Base-by-base conservation (phyloP, 2,888 invertebrate species). In the Steinernema carpocapsae region DNA sequence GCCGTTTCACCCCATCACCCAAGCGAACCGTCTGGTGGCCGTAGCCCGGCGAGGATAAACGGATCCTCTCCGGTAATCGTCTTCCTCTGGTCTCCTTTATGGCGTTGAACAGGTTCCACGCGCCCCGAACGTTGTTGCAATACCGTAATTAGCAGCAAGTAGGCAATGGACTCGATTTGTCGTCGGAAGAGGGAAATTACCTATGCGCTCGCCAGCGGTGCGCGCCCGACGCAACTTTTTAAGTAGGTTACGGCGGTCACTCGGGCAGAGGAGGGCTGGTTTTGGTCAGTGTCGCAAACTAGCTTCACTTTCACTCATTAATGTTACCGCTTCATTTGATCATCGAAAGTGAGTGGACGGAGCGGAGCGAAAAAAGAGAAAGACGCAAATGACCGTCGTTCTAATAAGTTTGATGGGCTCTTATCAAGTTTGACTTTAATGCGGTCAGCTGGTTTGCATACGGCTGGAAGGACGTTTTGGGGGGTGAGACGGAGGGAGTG, bases 81-180 rank as follows among this genome's bases (percentile, higher is more conserved):
- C 48, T 48, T 48, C n/a, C 48, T 19, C 4, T 17, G n/a, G n/a
- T 48, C 19, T 56, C 22, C 26, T 56, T 56, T 56, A 56, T 56
- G n/a, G 26, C 56, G 14, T 14, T 12, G 56, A 56, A 56, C 56
- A 22, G 56, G 56, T 56, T 26, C 43, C 43, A 12, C 43, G 10
- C 14, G n/a, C n/a, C 43, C 14, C 6, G 26, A 12, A 1, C 26
- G 56, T 19, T 56, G 56, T 56, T 56, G 56, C 56, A 56, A 56
- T 24, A 56, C 56, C 26, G 26, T 56, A 56, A 56, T 56, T 56
- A 56, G 56, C 26, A 22, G 26, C 22, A 19, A 24, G 56, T 22
- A 17, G n/a, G 26, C 56, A 26, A 56, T 56, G 56, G 56, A 56
- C 56, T 56, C 56, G 56, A 56, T 56, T 56, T 56, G 56, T 56